Conservation (phyloP, 2,888 invertebrate genomes). For the Acleris laterana region DNA sequence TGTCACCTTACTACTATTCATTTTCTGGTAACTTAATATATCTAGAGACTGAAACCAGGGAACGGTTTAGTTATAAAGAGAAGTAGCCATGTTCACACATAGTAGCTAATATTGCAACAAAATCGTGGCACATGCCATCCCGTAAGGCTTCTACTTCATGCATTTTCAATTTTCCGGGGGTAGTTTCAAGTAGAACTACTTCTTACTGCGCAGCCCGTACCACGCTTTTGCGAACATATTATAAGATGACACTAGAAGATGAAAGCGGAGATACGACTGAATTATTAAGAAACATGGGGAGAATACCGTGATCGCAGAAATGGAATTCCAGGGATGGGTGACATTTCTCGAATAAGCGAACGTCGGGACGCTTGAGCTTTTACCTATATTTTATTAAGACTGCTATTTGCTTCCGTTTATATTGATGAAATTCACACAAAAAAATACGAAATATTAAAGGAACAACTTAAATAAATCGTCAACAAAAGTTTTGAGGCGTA, state of each 20-base stretch:
- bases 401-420: not conserved
- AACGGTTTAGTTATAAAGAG: too few relatives aligned
- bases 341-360: slow-evolving; percentile 17
- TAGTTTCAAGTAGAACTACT: slow-evolving; percentile 14
- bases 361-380: not conserved
- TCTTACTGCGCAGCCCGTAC: slow-evolving; percentile 13
- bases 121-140: slow-evolving; percentile 17
- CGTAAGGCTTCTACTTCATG: slow-evolving; percentile 14
- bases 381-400: not conserved
- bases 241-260: slow-evolving; percentile 23
- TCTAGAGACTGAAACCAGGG: too few relatives aligned
- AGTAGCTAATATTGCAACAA: slow-evolving; percentile 19
- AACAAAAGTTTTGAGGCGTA: not conserved
- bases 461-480: not conserved
- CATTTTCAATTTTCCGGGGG: slow-evolving; percentile 27
- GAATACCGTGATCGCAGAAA: slow-evolving; percentile 26
- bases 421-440: not conserved
- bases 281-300: slow-evolving; percentile 21
- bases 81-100: too few relatives aligned
- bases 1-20: not conserved
- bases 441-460: not conserved
- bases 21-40: too few relatives aligned
- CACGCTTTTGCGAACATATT: slow-evolving; percentile 6
- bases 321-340: slow-evolving; percentile 25
- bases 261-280: slow-evolving; percentile 25